Evolutionary conservation across 1,140 invertebrate genomes (phyloP).

Genomic region (Thaumatotibia leucotreta): DNA sequence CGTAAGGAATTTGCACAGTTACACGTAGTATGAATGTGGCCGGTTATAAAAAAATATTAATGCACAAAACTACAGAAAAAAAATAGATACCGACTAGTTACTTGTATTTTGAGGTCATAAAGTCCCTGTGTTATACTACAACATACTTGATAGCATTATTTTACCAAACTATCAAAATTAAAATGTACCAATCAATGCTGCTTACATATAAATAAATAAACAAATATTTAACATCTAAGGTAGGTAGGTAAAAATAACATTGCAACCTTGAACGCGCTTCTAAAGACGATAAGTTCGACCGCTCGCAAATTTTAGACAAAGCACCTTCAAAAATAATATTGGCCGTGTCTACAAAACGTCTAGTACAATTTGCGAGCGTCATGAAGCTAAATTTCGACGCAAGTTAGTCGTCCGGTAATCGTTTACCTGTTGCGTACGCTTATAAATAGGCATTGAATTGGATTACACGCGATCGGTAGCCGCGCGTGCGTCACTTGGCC

Average conservation of each 20-base stretch:
- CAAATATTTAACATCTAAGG: no score
- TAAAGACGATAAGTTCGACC: neutral
- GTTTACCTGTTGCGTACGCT: conserved; percentile 1
- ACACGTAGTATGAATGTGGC: neutral
- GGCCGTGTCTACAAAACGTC: neutral
- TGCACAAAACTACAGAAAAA: no score
- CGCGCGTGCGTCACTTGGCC: conserved; percentile 15
- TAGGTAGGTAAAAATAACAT: neutral
- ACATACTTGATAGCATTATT: no score
- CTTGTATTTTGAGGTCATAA: no score
- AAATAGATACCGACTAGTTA: no score
- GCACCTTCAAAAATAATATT: neutral
- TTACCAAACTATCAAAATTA: no score
- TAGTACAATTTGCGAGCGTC: neutral
- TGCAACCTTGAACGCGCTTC: neutral
- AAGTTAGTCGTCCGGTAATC: neutral
- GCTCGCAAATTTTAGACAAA: neutral
- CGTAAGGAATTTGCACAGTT: conserved; percentile 17
- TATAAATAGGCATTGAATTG: neutral
- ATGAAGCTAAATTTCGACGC: neutral
- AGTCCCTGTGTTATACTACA: no score
- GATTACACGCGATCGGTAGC: neutral
- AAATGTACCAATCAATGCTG: no score
- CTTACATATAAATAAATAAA: no score
- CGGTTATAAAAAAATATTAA: neutral